These are phyloP conservation scores for Onychomys arenicola DNA, from an alignment of 2,797 vertebrate species.

Conservation along the genomic window DNA sequence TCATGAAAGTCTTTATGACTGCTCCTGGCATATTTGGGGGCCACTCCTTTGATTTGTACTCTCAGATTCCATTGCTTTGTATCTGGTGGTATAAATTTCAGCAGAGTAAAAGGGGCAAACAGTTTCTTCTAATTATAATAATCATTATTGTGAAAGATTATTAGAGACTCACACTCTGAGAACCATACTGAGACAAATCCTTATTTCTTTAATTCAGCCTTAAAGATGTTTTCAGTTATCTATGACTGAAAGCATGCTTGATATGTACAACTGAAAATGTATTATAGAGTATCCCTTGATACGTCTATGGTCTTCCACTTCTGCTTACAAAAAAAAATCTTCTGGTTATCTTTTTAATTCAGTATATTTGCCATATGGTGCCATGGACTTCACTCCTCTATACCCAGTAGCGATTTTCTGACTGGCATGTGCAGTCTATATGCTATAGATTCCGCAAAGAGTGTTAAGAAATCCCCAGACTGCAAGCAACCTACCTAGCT, in stretches of 20 bases:
- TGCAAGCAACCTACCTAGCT: background rate
- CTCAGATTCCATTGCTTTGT: background rate
- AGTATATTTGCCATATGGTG: background rate
- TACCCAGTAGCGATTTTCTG: background rate
- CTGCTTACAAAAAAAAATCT: background rate
- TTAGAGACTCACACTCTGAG: background rate
- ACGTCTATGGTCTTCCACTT: background rate
- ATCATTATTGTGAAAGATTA: background rate
- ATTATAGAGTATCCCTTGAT: background rate
- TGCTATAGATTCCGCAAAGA: constrained; percentile 11
- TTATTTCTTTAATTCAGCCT: constrained; percentile 31
- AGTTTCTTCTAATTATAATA: constrained; percentile 37
- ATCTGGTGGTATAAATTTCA: constrained; percentile 16
- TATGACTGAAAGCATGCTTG: constrained; percentile 40
- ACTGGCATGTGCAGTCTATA: background rate
- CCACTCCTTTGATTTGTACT: background rate
- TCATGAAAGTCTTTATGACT: constrained; percentile 6
- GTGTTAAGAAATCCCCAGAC: constrained; percentile 16
- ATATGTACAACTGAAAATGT: background rate
- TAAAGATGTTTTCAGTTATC: constrained; percentile 44
- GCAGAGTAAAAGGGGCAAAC: constrained; percentile 9
- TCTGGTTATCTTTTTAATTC: background rate
- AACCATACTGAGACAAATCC: background rate
- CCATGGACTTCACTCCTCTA: background rate
- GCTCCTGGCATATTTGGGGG: background rate